Evolutionary conservation across 2,888 invertebrate genomes (phyloP), one percentile per base, ranked within the genome.

Genomic region (Conops quadrifasciatus): DNA sequence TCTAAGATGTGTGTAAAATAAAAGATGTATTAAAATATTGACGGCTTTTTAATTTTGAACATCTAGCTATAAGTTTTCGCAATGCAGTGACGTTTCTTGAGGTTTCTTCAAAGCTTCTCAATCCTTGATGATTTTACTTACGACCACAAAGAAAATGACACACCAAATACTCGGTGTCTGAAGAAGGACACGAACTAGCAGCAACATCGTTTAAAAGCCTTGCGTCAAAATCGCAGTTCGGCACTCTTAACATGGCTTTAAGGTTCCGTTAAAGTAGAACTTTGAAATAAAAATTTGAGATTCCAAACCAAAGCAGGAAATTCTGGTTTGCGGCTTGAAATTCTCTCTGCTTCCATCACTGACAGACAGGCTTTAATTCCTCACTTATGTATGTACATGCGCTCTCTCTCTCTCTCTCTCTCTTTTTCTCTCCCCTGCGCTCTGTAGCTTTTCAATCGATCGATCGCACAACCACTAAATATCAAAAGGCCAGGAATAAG

Each of bases 321-420:
- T 77, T 76, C 77, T 74, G 70, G 75, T 77, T 76, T 75, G 74
- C 73, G 75, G 74, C 75, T 36, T 36, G 9, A 26, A 28, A 65
- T 28, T 43, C 47, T 63, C 59, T 26, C 28, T 58, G 26, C 15
- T 36, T 4, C 28, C 16, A 26, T 58, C 24, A 28, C 36, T 36
- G 9, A 9, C 19, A 4, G 2, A 13, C 49, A 36, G 53, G 66
- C 72, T 70, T 64, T 45, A 45, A 45, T 43, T 59, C 53, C 9
- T 59, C 24, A 13, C 16, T 21, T 47, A n/a, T n/a, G n/a, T n/a
- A n/a, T n/a, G n/a, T n/a, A n/a, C n/a, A n/a, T n/a, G n/a, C n/a
- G 7, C 15, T 45, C 28, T 30, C 16, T 59, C n/a, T 53, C 19
- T 3, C n/a, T 30, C 26, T 67, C 28, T 36, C 28, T 66, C 49